Conservation (phyloP, 2,797 vertebrate species). For the Scolopax rusticola region DNA sequence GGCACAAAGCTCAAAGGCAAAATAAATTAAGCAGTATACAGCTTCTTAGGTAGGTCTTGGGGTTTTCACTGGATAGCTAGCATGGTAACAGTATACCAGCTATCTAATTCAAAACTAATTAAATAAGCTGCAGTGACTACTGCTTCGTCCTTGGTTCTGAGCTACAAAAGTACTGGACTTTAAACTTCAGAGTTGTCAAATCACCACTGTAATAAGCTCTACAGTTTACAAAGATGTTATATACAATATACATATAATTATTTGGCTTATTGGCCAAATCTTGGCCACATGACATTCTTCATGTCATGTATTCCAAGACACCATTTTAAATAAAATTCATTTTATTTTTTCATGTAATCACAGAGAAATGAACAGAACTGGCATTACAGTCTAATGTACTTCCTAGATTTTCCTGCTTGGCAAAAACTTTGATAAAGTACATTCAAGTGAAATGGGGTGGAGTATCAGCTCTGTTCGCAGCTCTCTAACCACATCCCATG, state of each 20-base stretch:
- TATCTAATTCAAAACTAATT: not conserved
- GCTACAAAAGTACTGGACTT: not conserved
- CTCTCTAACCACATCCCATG: not conserved
- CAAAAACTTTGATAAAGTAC: not conserved
- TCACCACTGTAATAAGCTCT: not conserved
- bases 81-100: not conserved
- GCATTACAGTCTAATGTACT: not conserved
- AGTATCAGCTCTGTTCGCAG: not conserved
- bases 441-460: conserved; percentile 19
- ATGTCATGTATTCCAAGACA: not conserved
- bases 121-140: not conserved
- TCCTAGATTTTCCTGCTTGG: not conserved
- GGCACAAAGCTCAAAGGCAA: not conserved
- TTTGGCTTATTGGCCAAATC: not conserved
- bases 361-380: not conserved
- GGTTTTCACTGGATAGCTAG: not conserved
- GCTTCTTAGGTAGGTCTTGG: not conserved
- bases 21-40: not conserved
- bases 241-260: not conserved
- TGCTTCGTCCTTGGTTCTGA: not conserved
- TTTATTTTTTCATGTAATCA: not conserved
- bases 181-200: not conserved
- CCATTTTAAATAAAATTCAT: not conserved
- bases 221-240: not conserved
- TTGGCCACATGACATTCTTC: not conserved